Conservation (phyloP, 2,888 invertebrate species). For the Trimorus sp. region DNA sequence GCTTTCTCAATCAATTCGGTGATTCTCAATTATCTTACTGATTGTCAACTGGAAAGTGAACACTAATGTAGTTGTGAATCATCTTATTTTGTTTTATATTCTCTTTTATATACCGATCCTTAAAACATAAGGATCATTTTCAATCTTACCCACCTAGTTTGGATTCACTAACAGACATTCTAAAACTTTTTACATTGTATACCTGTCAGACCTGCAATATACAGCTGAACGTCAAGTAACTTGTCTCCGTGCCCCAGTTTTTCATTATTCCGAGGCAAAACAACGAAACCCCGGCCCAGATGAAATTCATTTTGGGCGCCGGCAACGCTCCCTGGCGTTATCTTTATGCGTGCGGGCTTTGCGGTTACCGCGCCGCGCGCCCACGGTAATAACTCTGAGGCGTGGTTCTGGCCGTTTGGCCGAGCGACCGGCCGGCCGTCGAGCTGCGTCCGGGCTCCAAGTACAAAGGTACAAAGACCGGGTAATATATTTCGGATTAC, state of each 20-base stretch:
- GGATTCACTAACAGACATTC: too few species aligned
- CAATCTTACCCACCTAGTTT: too few species aligned
- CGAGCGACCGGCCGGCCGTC: conserved; percentile 49
- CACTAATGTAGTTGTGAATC: too few species aligned
- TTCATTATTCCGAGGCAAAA: conserved; percentile 26
- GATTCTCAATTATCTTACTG: too few species aligned
- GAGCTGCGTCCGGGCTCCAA: conserved; percentile 66
- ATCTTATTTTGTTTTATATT: too few species aligned
- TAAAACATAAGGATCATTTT: too few species aligned
- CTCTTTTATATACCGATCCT: too few species aligned
- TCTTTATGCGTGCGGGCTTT: conserved; percentile 69
- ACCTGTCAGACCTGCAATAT: too few species aligned
- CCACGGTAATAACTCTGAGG: conserved; percentile 74
- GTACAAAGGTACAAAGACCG: conserved; percentile 78
- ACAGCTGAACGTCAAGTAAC: too few species aligned
- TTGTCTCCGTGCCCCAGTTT: not conserved
- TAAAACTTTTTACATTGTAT: too few species aligned
- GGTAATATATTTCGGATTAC: conserved; percentile 78
- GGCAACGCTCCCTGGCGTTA: conserved; percentile 35
- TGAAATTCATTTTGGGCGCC: conserved; percentile 54
- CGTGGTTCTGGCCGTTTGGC: conserved; percentile 61
- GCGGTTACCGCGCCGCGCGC: conserved; percentile 70
- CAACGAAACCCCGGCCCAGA: conserved; percentile 18
- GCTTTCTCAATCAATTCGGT: too few species aligned
- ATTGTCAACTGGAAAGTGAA: too few species aligned